Evolutionary conservation across 1,140 invertebrate species (phyloP), one percentile per base, ranked within the genome.

Genomic region (Meloidogyne chitwoodi): DNA sequence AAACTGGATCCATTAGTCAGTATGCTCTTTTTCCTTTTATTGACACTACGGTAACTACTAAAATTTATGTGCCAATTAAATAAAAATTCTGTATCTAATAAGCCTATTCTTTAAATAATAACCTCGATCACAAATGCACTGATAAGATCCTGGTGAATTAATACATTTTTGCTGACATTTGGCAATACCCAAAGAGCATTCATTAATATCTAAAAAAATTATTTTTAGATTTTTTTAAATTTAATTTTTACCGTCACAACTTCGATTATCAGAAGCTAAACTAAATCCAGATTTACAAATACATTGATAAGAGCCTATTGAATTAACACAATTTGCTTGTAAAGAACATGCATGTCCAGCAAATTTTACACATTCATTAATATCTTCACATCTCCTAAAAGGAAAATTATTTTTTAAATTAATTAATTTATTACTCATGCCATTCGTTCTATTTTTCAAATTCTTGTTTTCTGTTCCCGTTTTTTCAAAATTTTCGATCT

Each of bases 231-330:
- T 16, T 19, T 10, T 74, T 82, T 48, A 14, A n/a, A n/a, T n/a
- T 56, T 29, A 69, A 75, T 29, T 84, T 78, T 70, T 68, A 83
- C 81, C 86, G 68, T 85, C 83, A 72, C 86, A 88, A 56, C 70
- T 77, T 41, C 83, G 63, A 68, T 79, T 80, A 77, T 87, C 85
- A 12, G 67, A 69, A 44, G 76, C 77, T 26, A 88, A 75, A 22
- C 83, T 76, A 74, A 87, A 90, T n/a, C 90, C 91, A 24, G 89
- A 87, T 2, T 89, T 89, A 68, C 87, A 88, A 19, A 76, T 71
- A 67, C 87, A 88, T 34, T 76, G 72, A 75, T 84, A 88, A 3
- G 87, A 85, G 2, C 87, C 88, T 29, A 81, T 75, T 8, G 81
- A 87, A 66, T 88, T 88, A 31, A 76, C 69, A 74, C 87, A 88